phyloP scores from a whole-genome alignment of 2,113 vertebrate species.

The Megaptera novaeangliae region DNA sequence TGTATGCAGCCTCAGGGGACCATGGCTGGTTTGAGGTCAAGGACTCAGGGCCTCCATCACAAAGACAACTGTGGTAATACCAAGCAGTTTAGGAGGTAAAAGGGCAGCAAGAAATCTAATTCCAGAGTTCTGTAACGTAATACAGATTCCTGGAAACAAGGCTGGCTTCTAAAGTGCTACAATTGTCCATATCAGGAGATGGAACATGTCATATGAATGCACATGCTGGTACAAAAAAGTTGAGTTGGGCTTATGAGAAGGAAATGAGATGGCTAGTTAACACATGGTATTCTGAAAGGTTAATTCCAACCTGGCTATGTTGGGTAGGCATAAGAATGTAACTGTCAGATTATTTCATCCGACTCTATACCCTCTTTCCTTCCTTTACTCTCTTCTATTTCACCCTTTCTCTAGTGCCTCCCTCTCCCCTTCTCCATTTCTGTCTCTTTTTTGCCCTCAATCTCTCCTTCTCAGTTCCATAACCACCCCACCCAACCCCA shows the following conservation, averaged over 20 bases:
- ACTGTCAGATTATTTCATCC: background rate
- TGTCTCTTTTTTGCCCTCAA: background rate
- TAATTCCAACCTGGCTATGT: background rate
- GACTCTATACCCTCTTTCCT: background rate
- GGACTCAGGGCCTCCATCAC: slow-evolving; percentile 8
- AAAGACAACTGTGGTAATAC: background rate
- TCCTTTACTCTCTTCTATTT: background rate
- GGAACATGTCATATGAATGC: background rate
- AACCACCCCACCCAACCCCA: too few species aligned
- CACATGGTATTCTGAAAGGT: background rate
- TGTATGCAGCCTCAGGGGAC: slow-evolving; percentile 12
- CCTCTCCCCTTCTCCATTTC: background rate
- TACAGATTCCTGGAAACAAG: slow-evolving; percentile 19
- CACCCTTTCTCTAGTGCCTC: background rate
- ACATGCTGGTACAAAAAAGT: background rate
- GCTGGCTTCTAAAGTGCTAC: background rate
- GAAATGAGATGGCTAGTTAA: background rate
- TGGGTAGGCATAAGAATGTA: background rate
- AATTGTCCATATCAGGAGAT: background rate
- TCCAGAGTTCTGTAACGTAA: background rate
- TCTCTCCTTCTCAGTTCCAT: background rate
- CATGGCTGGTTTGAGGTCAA: slow-evolving; percentile 23
- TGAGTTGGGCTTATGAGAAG: background rate
- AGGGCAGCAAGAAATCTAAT: slow-evolving; percentile 39
- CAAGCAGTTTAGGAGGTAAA: background rate